Percentiles rank a stretch among this genome's conserved stretches.
Evolutionary conservation across 64 coral and sea anemone species (phyloP).

Genomic region (Pachyseris speciosa): DNA sequence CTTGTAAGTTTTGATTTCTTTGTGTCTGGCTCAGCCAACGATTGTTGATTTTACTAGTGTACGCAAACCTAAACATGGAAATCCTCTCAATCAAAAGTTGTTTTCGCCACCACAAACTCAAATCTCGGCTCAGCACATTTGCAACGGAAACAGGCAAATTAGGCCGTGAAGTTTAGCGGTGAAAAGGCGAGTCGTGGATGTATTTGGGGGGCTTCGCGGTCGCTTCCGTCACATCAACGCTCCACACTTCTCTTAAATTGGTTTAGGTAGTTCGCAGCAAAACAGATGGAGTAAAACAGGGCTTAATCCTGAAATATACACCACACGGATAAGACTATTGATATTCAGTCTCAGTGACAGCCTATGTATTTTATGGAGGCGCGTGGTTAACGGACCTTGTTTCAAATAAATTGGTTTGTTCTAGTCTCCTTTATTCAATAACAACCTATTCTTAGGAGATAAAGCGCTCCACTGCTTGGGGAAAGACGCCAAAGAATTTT

Average conservation of each 20-base stretch:
- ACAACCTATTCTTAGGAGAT: background rate
- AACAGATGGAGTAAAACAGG: slow-evolving; percentile 69
- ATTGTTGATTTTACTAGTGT: slow-evolving; percentile 31
- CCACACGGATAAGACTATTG: slow-evolving; percentile 77
- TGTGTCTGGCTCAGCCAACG: slow-evolving; percentile 27
- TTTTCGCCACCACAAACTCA: slow-evolving; percentile 10
- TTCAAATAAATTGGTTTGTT: slow-evolving; percentile 62
- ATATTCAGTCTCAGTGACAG: slow-evolving; percentile 52
- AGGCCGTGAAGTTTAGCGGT: slow-evolving; percentile 64
- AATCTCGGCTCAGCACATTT: slow-evolving; percentile 63
- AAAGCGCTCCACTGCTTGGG: background rate
- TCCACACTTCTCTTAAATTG: slow-evolving; percentile 75
- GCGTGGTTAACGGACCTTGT: slow-evolving; percentile 64
- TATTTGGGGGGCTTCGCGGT: slow-evolving; percentile 38
- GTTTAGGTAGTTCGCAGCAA: slow-evolving; percentile 62
- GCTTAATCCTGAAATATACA: slow-evolving; percentile 90
- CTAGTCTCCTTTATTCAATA: slow-evolving; percentile 29
- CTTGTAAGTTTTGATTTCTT: background rate
- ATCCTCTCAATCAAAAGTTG: slow-evolving; percentile 29
- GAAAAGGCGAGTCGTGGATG: slow-evolving; percentile 46
- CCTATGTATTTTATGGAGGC: slow-evolving; percentile 39
- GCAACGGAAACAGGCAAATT: slow-evolving; percentile 91
- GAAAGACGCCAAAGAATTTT: background rate
- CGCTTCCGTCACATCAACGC: slow-evolving; percentile 63
- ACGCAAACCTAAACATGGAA: slow-evolving; percentile 14